These are phyloP conservation scores for Trichacis sp. DNA, from an alignment of 2,888 invertebrate species.

Conservation along the genomic window DNA sequence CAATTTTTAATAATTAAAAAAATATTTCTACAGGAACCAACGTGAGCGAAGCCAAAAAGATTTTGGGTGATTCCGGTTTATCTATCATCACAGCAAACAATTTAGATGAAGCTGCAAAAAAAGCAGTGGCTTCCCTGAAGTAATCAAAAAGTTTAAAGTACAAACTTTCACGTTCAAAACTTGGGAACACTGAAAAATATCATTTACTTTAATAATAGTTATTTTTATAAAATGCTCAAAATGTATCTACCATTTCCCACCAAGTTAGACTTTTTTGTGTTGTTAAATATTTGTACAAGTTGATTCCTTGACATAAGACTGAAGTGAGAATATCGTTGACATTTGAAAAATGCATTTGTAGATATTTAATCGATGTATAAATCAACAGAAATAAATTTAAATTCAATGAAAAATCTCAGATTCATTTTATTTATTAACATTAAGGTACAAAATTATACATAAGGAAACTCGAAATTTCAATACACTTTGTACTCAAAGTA, in stretches of 20 bases:
- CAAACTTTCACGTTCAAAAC: not conserved
- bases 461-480: too few species aligned
- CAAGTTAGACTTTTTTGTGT: not conserved
- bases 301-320: not conserved
- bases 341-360: not conserved
- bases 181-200: not conserved
- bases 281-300: not conserved
- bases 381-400: not conserved
- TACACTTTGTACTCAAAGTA: too few species aligned
- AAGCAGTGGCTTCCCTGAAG: slow-evolving; percentile 76
- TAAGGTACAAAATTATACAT: too few species aligned
- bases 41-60: slow-evolving; percentile 83
- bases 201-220: not conserved
- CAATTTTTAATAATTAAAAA: not conserved
- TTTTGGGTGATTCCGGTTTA: slow-evolving; percentile 86
- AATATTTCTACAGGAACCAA: slow-evolving; percentile 46
- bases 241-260: not conserved
- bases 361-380: not conserved
- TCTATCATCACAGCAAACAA: slow-evolving; percentile 85
- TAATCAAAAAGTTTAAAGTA: slow-evolving; percentile 9
- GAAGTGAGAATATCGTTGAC: not conserved
- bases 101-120: slow-evolving; percentile 93
- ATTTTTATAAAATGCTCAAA: not conserved
- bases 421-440: too few species aligned
- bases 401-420: not conserved